Evolutionary conservation across 2,888 invertebrate species (phyloP).

Genomic region (Herminia tarsipennalis): DNA sequence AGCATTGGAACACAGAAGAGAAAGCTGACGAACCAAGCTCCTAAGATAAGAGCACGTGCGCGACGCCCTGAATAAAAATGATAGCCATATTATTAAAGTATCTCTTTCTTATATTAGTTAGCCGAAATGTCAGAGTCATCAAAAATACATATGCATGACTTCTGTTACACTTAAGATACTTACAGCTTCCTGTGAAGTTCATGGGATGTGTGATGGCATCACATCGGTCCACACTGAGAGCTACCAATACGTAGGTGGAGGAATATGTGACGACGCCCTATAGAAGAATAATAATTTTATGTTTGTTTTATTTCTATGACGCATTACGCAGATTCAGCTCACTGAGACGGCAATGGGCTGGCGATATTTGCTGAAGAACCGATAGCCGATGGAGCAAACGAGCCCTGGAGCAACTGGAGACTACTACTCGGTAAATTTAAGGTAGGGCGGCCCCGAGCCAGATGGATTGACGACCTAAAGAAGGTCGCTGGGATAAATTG

Average conservation of each 20-base stretch:
- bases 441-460: no score
- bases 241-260: conserved; percentile 96
- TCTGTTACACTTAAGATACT: conserved; percentile 77
- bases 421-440: no score
- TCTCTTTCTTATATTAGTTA: no score
- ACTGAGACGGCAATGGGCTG: no score
- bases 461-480: no score
- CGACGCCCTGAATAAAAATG: conserved; percentile 88
- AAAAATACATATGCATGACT: background rate
- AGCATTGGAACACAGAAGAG: conserved; percentile 94
- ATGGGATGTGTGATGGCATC: conserved; percentile 97
- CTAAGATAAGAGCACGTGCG: conserved; percentile 91
- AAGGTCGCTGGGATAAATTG: no score
- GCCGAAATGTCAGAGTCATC: background rate
- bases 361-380: no score
- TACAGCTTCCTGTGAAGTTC: conserved; percentile 97
- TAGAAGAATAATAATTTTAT: background rate
- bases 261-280: conserved; percentile 95
- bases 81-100: background rate
- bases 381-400: no score
- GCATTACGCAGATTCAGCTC: no score
- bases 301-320: background rate
- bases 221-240: conserved; percentile 96
- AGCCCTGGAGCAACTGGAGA: no score
- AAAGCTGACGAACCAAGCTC: conserved; percentile 93